These are phyloP conservation scores for Drosophila aldrichi DNA, from an alignment of 2,888 invertebrate genomes.

Conservation along the genomic window DNA sequence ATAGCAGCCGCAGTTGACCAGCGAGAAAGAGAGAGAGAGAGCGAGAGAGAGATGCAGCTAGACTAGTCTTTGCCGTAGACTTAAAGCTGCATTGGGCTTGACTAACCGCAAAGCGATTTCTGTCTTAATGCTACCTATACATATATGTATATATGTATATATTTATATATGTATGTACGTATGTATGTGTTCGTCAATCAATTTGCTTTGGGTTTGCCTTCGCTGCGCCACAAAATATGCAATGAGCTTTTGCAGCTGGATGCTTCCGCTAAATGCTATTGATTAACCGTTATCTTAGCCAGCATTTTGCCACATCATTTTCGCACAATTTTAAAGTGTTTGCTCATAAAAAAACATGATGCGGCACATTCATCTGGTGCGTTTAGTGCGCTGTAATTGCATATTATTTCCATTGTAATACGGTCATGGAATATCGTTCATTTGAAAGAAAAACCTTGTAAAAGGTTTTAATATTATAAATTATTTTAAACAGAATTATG, in stretches of 20 bases:
- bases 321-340: background rate
- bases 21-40: background rate
- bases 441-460: background rate
- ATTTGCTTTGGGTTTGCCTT: background rate
- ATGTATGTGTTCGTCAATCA: constrained; percentile 2
- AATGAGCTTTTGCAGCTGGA: background rate
- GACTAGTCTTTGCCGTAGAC: background rate
- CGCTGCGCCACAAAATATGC: constrained; percentile 23
- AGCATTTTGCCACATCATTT: background rate
- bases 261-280: background rate
- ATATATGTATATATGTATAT: background rate
- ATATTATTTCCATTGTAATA: background rate
- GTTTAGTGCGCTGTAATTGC: background rate
- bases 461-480: too few species aligned
- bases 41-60: background rate
- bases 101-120: constrained; percentile 18
- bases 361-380: constrained; percentile 1
- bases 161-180: background rate
- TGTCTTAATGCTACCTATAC: too few species aligned
- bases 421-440: background rate
- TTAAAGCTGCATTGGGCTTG: constrained; percentile 20
- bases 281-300: background rate
- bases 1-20: too few species aligned
- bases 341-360: constrained; percentile 13
- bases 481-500: background rate